Evolutionary conservation across 2,113 vertebrate genomes (phyloP).

Genomic region (Coregonus clupeaformis): DNA sequence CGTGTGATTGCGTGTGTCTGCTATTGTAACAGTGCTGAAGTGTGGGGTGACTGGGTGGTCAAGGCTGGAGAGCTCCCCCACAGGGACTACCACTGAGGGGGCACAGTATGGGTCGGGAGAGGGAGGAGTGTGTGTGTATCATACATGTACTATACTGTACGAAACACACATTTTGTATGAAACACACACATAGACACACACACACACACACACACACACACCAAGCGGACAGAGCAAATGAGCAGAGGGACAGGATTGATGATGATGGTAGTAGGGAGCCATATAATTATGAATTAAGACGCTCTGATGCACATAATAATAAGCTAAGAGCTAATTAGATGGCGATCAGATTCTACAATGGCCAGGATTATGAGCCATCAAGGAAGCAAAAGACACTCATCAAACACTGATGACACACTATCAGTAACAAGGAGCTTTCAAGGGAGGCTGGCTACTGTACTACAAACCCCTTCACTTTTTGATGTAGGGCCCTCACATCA

Average conservation of each 20-base stretch:
- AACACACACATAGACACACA: too few species aligned
- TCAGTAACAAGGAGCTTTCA: slow-evolving; percentile 25
- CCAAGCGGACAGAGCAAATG: neutral
- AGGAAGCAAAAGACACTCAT: slow-evolving; percentile 35
- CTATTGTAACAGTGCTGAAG: slow-evolving; percentile 35
- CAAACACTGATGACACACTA: slow-evolving; percentile 39
- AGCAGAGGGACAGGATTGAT: neutral
- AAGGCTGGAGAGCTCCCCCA: slow-evolving; percentile 40
- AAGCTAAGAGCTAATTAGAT: slow-evolving; percentile 52
- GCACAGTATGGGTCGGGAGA: slow-evolving; percentile 6
- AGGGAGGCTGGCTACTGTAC: slow-evolving; percentile 14
- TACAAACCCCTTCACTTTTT: slow-evolving; percentile 34
- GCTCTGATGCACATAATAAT: slow-evolving; percentile 52
- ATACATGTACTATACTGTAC: neutral
- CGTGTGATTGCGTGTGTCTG: slow-evolving; percentile 15
- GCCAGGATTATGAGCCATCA: slow-evolving; percentile 40
- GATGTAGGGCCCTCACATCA: slow-evolving; percentile 18
- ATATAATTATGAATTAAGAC: slow-evolving; percentile 37
- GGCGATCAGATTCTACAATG: slow-evolving; percentile 42
- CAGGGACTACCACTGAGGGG: slow-evolving; percentile 49
- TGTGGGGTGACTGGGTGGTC: slow-evolving; percentile 64
- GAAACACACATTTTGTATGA: slow-evolving; percentile 1
- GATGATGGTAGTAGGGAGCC: slow-evolving; percentile 16
- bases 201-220: too few species aligned
- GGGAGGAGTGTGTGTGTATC: slow-evolving; percentile 18